Evolutionary conservation across 2,888 invertebrate species (phyloP), one percentile per base, ranked within the genome.

Genomic region (Lepetodrilus schrolli): DNA sequence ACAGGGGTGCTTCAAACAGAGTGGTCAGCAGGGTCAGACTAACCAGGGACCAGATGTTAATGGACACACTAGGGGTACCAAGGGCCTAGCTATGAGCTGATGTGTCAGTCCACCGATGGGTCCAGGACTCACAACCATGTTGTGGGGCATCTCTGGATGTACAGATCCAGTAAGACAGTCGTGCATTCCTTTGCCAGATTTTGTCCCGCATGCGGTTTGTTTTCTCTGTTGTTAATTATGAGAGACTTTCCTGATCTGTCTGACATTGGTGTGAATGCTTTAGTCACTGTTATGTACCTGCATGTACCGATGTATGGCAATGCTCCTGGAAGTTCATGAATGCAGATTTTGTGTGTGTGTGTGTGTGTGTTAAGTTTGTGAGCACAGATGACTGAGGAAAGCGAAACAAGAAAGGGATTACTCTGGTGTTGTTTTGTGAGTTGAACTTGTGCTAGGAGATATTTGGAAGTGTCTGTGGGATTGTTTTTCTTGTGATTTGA

Each of bases 91-190:
- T n/a, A n/a, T n/a, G n/a, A n/a, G n/a, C n/a, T n/a, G n/a, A n/a
- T n/a, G n/a, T n/a, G n/a, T n/a, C n/a, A n/a, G n/a, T n/a, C n/a
- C n/a, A 8, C 58, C 34, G n/a, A 58, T 58, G 58, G 58, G 58
- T 26, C 58, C 58, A 17, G 58, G 26, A 34, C 30, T 58, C 10
- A 17, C 58, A 30, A 58, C 58, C 26, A 26, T 34, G 17, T 58
- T 58, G 58, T 58, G 58, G 58, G 58, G 58, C 17, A 34, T 58
- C 30, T 30, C 58, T 58, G 58, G 58, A 23, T 58, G 58, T 58
- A 34, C 58, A 8, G 30, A 58, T 17, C 34, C n/a, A 30, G 58
- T 58, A 58, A 58, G 58, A 58, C 58, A 58, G 26, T 58, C 58
- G 13, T 43, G 43, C 17, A 4, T 43, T 13, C 17, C 8, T 17